Base-by-base conservation (phyloP, 2,113 vertebrate genomes). In the Leptosomus discolor region DNA sequence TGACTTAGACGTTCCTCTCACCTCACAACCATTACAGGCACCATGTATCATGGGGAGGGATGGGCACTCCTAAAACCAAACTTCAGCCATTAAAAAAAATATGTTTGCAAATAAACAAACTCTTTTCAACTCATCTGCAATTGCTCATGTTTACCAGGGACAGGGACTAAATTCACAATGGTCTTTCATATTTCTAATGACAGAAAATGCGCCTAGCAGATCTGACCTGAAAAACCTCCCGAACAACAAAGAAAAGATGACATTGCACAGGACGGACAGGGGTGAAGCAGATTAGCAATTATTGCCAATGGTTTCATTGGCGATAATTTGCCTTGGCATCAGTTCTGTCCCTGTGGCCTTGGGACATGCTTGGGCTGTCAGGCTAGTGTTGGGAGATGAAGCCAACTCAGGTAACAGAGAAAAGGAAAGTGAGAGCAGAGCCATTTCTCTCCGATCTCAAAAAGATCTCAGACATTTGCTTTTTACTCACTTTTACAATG, bases 401-500 rank as follows among this genome's bases (percentile, higher is more conserved):
- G n/a, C 67, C 68, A 96, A 11, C 43, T 71, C 57, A 71, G 73
- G 54, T 81, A 53, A 67, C 27, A 74, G 58, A n/a, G 41, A 39
- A 46, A 74, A 74, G 23, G 5, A 20, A 75, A 83, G 27, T 5
- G 30, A 79, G 30, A 43, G 48, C 46, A 87, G 71, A 91, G 21
- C 7, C 29, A 34, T 64, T 75, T 84, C 63, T 63, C 54, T n/a
- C n/a, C n/a, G 41, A 10, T 11, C 20, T 71, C 80, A 71, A 87
- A 56, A 74, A 26, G 8, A 60, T 15, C 67, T 82, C 69, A 51
- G 46, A 67, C 18, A 30, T 71, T 79, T 29, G 20, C 10, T 50
- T 27, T 46, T 60, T 61, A 97, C 98, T 97, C 60, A 99, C 98
- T 92, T 84, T 93, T 13, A 98, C 68, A 56, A 99, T 57, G 24